Percentiles rank a stretch among this genome's conserved stretches.
These are phyloP conservation scores for Malurus splendens DNA, from an alignment of 2,797 vertebrate species.

Conservation along the genomic window DNA sequence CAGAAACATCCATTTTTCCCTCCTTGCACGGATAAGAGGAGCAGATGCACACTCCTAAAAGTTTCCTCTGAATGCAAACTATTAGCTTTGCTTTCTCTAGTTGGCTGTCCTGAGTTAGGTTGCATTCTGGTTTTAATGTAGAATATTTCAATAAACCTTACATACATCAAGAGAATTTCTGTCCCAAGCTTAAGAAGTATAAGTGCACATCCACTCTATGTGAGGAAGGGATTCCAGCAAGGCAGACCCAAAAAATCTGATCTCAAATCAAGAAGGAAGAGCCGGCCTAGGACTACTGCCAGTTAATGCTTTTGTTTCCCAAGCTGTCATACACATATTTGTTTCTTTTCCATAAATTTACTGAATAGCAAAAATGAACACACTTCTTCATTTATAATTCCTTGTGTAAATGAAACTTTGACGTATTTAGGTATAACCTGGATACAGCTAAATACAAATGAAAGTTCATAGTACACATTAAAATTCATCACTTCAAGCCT, in stretches of 20 bases:
- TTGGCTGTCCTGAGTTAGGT: neutral
- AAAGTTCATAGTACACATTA: neutral
- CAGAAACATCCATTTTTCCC: neutral
- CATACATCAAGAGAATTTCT: neutral
- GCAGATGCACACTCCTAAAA: neutral
- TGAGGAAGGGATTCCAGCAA: neutral
- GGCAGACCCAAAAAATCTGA: neutral
- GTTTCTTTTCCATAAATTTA: neutral
- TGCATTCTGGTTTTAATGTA: neutral
- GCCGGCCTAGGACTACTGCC: neutral
- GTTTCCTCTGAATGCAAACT: neutral
- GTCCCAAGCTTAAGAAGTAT: neutral
- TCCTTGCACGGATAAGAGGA: neutral
- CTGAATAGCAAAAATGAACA: neutral
- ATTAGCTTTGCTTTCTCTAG: neutral
- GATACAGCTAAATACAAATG: neutral
- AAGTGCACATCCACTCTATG: accelerated
- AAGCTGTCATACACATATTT: neutral
- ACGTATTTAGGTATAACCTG: neutral
- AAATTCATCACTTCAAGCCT: neutral
- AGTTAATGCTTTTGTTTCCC: neutral
- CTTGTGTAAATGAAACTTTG: neutral
- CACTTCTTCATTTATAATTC: neutral
- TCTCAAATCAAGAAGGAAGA: neutral
- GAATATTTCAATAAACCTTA: neutral